Conservation (phyloP, 2,797 vertebrate genomes). For the Trachops cirrhosus region DNA sequence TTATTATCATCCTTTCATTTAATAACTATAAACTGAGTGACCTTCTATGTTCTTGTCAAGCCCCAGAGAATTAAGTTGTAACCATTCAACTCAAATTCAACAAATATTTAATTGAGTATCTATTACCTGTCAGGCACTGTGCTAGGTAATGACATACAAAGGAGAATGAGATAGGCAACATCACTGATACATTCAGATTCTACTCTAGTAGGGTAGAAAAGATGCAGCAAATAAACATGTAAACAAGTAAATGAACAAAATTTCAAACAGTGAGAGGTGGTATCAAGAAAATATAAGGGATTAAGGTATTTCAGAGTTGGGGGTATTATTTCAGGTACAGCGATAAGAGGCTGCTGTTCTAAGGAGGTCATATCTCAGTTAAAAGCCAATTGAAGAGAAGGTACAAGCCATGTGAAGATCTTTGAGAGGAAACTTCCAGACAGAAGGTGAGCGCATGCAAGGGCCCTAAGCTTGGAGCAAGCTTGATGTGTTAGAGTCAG, state of each 20-base stretch:
- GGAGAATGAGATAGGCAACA: not conserved
- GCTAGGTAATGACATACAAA: not conserved
- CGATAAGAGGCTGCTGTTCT: not conserved
- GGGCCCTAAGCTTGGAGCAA: not conserved
- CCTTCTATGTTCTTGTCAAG: not conserved
- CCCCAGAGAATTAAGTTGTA: not conserved
- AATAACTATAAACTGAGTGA: not conserved
- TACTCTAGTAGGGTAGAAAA: not conserved
- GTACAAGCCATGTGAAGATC: not conserved
- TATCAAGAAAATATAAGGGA: not conserved
- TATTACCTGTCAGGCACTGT: not conserved
- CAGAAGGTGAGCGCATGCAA: not conserved
- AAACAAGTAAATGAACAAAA: not conserved
- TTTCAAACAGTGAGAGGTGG: not conserved
- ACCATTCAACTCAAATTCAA: conserved; percentile 4
- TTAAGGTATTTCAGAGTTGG: not conserved
- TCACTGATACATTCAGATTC: not conserved
- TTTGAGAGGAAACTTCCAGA: not conserved
- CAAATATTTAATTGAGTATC: conserved; percentile 3
- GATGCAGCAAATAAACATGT: not conserved
- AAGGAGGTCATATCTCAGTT: not conserved
- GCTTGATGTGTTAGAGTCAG: not conserved
- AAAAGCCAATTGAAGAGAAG: not conserved
- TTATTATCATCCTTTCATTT: conserved; percentile 4
- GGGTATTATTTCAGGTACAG: not conserved